Evolutionary conservation across 2,113 vertebrate genomes (phyloP), one percentile per base, ranked within the genome.

Genomic region (Natator depressus): DNA sequence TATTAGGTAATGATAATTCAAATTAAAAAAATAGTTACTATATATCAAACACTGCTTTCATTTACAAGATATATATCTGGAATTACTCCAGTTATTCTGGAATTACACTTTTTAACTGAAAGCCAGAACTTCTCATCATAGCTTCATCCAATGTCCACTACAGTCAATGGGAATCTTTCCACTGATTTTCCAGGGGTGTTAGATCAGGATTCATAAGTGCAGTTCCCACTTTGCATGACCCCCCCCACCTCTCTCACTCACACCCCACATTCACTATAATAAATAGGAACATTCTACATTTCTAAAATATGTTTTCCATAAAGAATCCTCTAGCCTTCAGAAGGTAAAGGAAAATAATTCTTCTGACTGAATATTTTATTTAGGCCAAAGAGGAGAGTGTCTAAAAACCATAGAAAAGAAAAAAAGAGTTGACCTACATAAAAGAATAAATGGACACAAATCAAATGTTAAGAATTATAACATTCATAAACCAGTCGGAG

Each of bases 111-210:
- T 65, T 10, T 31, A 83, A 0, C 0, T 75, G 14, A 7, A 86
- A 78, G 10, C 19, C 24, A 80, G 47, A 47, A 10, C 86, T 79
- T 93, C 82, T 93, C 35, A 51, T 14, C 42, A 20, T 2, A 31
- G 22, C 49, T 31, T 84, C 85, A 57, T 49, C 31, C 9, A 81
- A 8, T 6, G 42, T 6, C 14, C 85, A 7, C 16, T 79, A 47
- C 89, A 87, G 50, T 14, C 49, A 78, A 72, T 14, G 1, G 72
- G 81, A 79, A 53, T 9, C 12, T 27, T 87, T 87, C 17, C 50
- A 54, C 13, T 82, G 65, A 62, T 95, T 87, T 87, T 20, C 0
- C 1, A 27, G 0, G 57, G 47, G 16, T 2, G 2, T 1, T 76
- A 16, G 46, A 88, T 4, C 1, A 59, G 42, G 11, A 31, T 57